Percentiles rank a stretch among this genome's conserved stretches.
phyloP scores from a whole-genome alignment of 2,888 invertebrate genomes.

The Hypselothyrea guttata region DNA sequence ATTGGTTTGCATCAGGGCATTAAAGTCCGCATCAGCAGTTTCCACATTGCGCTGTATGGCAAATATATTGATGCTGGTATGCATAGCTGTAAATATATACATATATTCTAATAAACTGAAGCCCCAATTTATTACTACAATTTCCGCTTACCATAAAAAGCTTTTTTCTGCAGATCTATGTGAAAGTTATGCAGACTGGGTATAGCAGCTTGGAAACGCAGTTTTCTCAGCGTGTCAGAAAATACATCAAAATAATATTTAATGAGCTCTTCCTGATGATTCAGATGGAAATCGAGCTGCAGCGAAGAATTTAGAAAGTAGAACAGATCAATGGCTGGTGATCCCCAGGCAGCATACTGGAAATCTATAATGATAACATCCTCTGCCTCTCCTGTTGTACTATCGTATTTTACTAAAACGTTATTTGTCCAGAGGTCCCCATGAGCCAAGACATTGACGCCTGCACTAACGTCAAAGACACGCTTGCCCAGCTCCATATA shows the following conservation, averaged over 20 bases:
- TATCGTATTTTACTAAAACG: constrained; percentile 78
- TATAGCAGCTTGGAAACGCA: constrained; percentile 69
- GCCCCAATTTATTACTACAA: too few relatives aligned
- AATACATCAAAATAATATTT: constrained; percentile 74
- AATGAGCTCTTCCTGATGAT: constrained; percentile 78
- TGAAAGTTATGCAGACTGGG: constrained; percentile 79
- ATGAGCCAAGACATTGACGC: constrained; percentile 79
- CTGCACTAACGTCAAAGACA: constrained; percentile 69
- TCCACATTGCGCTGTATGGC: constrained; percentile 79
- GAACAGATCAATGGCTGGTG: constrained; percentile 80
- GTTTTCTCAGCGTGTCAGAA: constrained; percentile 62
- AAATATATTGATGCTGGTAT: constrained; percentile 72
- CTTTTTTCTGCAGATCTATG: constrained; percentile 72
- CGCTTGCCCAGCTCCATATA: constrained; percentile 79
- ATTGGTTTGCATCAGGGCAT: constrained; percentile 76
- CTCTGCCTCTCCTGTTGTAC: constrained; percentile 56
- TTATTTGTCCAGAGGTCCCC: constrained; percentile 82
- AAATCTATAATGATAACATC: constrained; percentile 81
- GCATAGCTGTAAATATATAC: constrained; percentile 78
- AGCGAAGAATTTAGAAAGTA: constrained; percentile 80
- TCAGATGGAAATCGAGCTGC: constrained; percentile 71
- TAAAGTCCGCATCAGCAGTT: constrained; percentile 80
- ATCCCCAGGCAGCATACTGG: constrained; percentile 81
- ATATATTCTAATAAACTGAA: too few relatives aligned
- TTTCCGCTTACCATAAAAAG: constrained; percentile 79